Base-by-base conservation (phyloP, 2,113 vertebrate genomes). In the Eublepharis macularius region DNA sequence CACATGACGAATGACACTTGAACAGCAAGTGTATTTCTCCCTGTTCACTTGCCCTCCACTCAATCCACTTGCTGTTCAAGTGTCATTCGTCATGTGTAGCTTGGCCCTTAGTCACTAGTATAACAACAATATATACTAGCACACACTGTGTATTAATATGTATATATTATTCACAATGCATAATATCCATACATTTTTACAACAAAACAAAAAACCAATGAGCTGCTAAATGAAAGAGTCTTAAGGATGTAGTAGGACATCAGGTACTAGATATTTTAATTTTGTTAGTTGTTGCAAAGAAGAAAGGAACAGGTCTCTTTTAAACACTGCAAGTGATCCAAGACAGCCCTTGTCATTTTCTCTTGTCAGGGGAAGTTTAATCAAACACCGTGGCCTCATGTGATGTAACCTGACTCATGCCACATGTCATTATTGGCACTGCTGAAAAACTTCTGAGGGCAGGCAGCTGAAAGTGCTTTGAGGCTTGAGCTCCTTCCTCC, bases 391-490 rank as follows among this genome's bases (percentile, higher is more conserved):
- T 60, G 4, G 21, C 63, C 69, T 4, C 0, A 2, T 3, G 0
- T 26, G 68, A 14, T 43, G 13, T 2, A 81, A 45, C 63, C 78
- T 0, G 14, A 51, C 17, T 45, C 0, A 0, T 65, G 65, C 12
- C 81, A 34, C 83, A 5, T 10, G 80, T 51, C 82, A 85, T 83
- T 13, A 76, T 80, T 4, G 21, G 26, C 14, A 83, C 26, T 34
- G 51, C 84, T n/a, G 68, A 70, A 69, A 57, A 57, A 2, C 65
- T 81, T 86, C 32, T 80, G 75, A 60, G 84, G 81, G 43, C 85
- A 26, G 7, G 29, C 60, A 65, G 88, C 32, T 81, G 72, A 39
- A 68, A 82, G 14, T 34, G 39, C 75, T 93, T 92, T 81, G 36
- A 24, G 65, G 49, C 60, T 85, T 84, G 7, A 66, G 49, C 16